These are phyloP conservation scores for Tokudaia muenninki DNA, from an alignment of 2,797 vertebrate species.

Conservation along the genomic window DNA sequence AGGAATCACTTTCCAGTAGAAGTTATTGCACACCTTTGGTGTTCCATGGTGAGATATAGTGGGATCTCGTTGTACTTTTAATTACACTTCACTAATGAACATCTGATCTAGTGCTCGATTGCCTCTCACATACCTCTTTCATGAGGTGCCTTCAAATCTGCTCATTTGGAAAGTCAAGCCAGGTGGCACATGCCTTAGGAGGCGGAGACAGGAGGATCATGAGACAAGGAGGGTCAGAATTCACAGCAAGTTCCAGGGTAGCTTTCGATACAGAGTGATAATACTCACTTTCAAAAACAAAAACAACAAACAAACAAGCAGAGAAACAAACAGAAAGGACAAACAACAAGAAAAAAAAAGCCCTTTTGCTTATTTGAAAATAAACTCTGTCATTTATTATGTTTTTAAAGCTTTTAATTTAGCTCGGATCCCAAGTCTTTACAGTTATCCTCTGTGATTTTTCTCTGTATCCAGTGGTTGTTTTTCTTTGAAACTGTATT, in stretches of 20 bases:
- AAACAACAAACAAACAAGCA: background rate
- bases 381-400: background rate
- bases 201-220: background rate
- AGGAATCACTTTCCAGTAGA: background rate
- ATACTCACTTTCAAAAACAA: background rate
- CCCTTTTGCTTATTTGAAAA: conserved; percentile 21
- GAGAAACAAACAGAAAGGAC: background rate
- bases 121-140: background rate
- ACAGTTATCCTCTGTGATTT: background rate
- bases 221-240: background rate
- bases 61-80: conserved; percentile 13
- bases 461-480: background rate
- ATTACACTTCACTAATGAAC: conserved; percentile 19
- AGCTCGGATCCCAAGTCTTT: background rate
- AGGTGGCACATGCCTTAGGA: background rate
- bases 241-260: background rate
- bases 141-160: conserved; percentile 24
- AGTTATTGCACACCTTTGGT: background rate
- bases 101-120: conserved; percentile 5
- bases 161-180: background rate
- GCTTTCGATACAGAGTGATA: background rate
- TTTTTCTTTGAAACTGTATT: conserved; percentile 54
- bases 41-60: background rate
- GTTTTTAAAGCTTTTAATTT: conserved; percentile 37
- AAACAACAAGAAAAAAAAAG: background rate